These are phyloP conservation scores for Poeciliopsis retropinna DNA, from an alignment of 2,113 vertebrate species.

Conservation along the genomic window DNA sequence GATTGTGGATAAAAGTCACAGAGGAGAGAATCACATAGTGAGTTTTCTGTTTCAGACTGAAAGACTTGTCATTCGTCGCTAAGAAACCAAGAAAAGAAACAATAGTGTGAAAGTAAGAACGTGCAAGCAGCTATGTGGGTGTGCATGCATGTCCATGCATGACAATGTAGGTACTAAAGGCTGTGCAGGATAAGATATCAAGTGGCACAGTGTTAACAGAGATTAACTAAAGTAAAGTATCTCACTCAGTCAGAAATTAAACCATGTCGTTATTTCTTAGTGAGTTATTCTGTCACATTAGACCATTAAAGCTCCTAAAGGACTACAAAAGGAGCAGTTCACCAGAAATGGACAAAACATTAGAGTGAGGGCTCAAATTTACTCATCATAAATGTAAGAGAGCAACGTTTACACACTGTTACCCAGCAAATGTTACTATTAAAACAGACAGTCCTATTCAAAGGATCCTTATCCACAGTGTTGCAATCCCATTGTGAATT, in stretches of 20 bases:
- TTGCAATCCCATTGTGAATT: neutral
- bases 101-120: slow-evolving; percentile 30
- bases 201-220: slow-evolving; percentile 32
- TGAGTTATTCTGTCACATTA: slow-evolving; percentile 35
- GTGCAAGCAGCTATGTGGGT: slow-evolving; percentile 41
- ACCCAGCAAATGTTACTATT: slow-evolving; percentile 19
- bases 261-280: neutral
- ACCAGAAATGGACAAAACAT: slow-evolving; percentile 47
- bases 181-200: slow-evolving; percentile 43
- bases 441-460: neutral
- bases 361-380: slow-evolving; percentile 27
- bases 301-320: slow-evolving; percentile 44
- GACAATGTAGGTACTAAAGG: slow-evolving; percentile 39
- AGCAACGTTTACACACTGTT: slow-evolving; percentile 4
- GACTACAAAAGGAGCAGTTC: slow-evolving; percentile 28
- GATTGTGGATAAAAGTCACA: slow-evolving; percentile 32
- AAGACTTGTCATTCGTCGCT: slow-evolving; percentile 23
- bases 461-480: too few relatives aligned
- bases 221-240: slow-evolving; percentile 19
- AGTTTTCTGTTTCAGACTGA: slow-evolving; percentile 22
- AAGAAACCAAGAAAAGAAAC: slow-evolving; percentile 32
- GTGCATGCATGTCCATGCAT: slow-evolving; percentile 25
- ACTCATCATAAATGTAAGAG: slow-evolving; percentile 51
- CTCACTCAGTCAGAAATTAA: slow-evolving; percentile 32
- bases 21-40: slow-evolving; percentile 15